Evolutionary conservation across 2,113 vertebrate species (phyloP).

Genomic region (Scalopus aquaticus): DNA sequence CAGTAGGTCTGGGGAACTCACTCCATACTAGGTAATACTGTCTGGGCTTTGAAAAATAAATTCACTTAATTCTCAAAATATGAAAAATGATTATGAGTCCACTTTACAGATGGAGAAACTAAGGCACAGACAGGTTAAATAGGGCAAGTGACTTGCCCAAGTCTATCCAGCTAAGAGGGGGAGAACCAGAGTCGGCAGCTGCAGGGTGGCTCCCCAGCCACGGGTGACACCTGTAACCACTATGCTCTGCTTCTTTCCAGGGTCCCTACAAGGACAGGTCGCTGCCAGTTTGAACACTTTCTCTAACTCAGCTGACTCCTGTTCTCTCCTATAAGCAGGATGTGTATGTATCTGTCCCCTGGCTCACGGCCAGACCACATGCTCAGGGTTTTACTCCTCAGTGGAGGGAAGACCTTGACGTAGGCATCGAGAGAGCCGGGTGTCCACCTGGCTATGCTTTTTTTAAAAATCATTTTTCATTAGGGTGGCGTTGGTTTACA

Average conservation of each 20-base stretch:
- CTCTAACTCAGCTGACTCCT: not conserved
- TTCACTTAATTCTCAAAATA: constrained; percentile 11
- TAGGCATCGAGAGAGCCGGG: not conserved
- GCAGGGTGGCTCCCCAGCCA: not conserved
- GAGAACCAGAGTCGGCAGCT: not conserved
- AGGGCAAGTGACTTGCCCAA: not conserved
- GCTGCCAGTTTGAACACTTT: too few relatives aligned
- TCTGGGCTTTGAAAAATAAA: not conserved
- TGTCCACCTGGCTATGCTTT: too few relatives aligned
- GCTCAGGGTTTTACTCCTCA: not conserved
- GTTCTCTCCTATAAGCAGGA: too few relatives aligned
- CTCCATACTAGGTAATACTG: not conserved
- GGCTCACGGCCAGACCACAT: not conserved
- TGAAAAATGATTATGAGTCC: not conserved
- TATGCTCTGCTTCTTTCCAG: not conserved
- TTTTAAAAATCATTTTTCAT: too few relatives aligned
- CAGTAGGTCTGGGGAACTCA: not conserved
- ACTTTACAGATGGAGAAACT: not conserved
- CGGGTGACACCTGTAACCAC: not conserved
- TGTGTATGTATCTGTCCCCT: not conserved
- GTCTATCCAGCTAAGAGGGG: not conserved
- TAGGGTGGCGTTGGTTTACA: too few relatives aligned
- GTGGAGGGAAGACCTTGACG: not conserved
- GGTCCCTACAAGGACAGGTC: not conserved
- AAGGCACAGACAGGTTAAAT: not conserved